Conservation (phyloP, 2,888 invertebrate species). For the Rhingia campestris region DNA sequence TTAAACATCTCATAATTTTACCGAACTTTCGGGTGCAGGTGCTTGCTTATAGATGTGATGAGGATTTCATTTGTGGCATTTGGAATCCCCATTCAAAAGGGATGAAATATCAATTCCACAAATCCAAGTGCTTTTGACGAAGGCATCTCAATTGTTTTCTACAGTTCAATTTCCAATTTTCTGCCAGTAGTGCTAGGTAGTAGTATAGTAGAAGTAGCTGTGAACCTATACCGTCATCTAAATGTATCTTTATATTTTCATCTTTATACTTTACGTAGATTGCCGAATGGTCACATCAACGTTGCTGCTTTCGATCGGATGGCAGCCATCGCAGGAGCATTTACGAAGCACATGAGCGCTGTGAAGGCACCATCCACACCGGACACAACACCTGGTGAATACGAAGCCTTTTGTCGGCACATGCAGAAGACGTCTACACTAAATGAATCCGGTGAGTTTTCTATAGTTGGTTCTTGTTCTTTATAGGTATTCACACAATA, state of each 20-base stretch:
- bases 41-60: conserved; percentile 14
- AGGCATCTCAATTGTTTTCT: conserved; percentile 39
- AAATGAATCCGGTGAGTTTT: conserved; percentile 81
- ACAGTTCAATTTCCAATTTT: conserved; percentile 53
- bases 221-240: not conserved
- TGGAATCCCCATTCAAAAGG: conserved; percentile 35
- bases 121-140: conserved; percentile 26
- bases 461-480: conserved; percentile 9
- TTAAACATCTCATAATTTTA: conserved; percentile 58
- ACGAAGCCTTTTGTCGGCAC: conserved; percentile 81
- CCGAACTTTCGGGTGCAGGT: conserved; percentile 15
- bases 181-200: not conserved
- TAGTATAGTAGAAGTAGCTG: conserved; percentile 9
- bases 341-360: conserved; percentile 82
- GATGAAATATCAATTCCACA: conserved; percentile 7
- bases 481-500: conserved; percentile 47
- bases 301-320: conserved; percentile 84
- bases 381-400: conserved; percentile 79
- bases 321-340: conserved; percentile 82
- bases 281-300: conserved; percentile 93
- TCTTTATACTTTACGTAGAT: conserved; percentile 83
- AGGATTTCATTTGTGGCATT: conserved; percentile 43
- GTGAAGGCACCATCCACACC: conserved; percentile 78
- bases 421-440: conserved; percentile 82
- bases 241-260: conserved; percentile 41